These are phyloP conservation scores for Lapara coniferarum DNA, from an alignment of 2,888 invertebrate genomes.

Conservation along the genomic window DNA sequence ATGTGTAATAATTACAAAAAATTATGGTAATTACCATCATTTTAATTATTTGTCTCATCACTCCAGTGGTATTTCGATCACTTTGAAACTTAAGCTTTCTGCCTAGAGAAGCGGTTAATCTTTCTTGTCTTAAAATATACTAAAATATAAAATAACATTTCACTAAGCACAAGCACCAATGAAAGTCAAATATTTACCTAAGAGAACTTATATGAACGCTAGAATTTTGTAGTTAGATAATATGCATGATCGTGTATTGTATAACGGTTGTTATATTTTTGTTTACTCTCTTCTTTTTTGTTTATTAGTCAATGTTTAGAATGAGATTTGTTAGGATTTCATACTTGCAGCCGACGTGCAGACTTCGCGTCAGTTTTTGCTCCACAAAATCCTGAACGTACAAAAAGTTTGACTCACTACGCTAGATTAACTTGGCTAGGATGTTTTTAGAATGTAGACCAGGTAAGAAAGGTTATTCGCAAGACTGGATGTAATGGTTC, in stretches of 20 bases:
- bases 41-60: too few relatives aligned
- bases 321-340: constrained; percentile 55
- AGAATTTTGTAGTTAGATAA: constrained; percentile 69
- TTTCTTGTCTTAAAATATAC: background rate
- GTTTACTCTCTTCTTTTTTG: constrained; percentile 52
- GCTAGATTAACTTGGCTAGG: constrained; percentile 63
- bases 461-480: constrained; percentile 38
- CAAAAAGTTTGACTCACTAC: constrained; percentile 66
- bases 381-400: constrained; percentile 79
- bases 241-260: constrained; percentile 58
- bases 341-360: constrained; percentile 35
- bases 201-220: constrained; percentile 65
- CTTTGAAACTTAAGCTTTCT: too few relatives aligned
- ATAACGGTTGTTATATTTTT: constrained; percentile 55
- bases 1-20: too few relatives aligned
- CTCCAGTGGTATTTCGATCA: too few relatives aligned
- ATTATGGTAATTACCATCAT: too few relatives aligned
- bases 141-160: background rate
- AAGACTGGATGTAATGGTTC: constrained; percentile 54
- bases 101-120: too few relatives aligned
- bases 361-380: constrained; percentile 47
- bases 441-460: constrained; percentile 23
- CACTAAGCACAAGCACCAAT: constrained; percentile 2
- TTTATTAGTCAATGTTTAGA: constrained; percentile 71
- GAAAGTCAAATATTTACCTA: constrained; percentile 44